Evolutionary conservation across 2,797 vertebrate species (phyloP), one percentile per base, ranked within the genome.

Genomic region (Coregonus sp.): DNA sequence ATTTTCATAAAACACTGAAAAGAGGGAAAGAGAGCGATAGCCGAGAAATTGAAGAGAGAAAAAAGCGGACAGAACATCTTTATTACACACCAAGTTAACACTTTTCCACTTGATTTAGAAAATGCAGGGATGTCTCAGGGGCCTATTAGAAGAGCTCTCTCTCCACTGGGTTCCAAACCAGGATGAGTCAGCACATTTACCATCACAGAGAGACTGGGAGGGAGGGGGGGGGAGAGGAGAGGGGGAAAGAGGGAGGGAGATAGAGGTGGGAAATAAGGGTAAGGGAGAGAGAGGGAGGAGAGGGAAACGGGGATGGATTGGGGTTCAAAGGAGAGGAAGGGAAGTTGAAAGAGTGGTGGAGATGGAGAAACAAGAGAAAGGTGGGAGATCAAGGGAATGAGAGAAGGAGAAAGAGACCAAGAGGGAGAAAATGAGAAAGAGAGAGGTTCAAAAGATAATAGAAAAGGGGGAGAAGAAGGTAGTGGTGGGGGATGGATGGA

Each of bases 31-130:
- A 76, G 7, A 59, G 67, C n/a, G 29, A 78, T 61, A 37, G 63
- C 33, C 29, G 33, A 52, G 25, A 47, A 66, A 56, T 2, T 5
- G 31, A 66, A 78, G 78, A 72, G 75, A 80, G 77, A 78, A 85
- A 85, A 78, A 52, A 92, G 88, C 86, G 88, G 90, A 93, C 89
- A 91, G 92, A 93, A 94, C 93, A 88, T 91, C 93, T 92, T 95
- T 94, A 96, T 96, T 94, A 92, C 92, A 94, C 95, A 95, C 94
- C 91, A 95, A 95, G 96, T 95, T 96, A 95, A 96, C 96, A 94
- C 94, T 96, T 95, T 95, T 92, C 92, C 93, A 93, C 95, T 96
- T 94, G 95, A 96, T 97, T 96, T 96, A 94, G 92, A 92, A 94
- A 96, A 95, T 89, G 93, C 93, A 88, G 91, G 85, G 89, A 94